These are phyloP conservation scores for Augochlorella aurata DNA, from an alignment of 2,888 invertebrate genomes.

Conservation along the genomic window DNA sequence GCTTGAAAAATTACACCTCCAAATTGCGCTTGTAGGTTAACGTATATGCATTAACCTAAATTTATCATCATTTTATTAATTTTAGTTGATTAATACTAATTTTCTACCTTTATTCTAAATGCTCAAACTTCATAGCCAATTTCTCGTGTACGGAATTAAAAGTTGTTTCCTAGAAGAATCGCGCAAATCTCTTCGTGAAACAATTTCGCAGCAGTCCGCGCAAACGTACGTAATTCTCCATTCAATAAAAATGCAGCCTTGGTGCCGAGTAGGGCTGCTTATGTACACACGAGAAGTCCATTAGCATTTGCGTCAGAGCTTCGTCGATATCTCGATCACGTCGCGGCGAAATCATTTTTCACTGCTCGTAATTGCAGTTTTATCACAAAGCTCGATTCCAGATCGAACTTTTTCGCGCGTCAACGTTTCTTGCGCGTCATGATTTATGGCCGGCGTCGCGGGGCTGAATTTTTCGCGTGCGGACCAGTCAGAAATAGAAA, in stretches of 20 bases:
- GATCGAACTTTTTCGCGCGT: constrained; percentile 20
- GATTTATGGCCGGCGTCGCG: constrained; percentile 4
- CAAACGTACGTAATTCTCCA: too few relatives aligned
- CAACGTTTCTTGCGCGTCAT: constrained; percentile 11
- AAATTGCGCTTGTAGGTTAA: too few relatives aligned
- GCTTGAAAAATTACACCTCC: too few relatives aligned
- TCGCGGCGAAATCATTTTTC: constrained; percentile 38
- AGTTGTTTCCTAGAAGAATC: neutral
- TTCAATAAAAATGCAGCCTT: neutral
- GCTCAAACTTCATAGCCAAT: too few relatives aligned
- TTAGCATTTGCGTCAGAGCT: constrained; percentile 28
- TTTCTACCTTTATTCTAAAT: too few relatives aligned
- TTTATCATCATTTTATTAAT: too few relatives aligned
- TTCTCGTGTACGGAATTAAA: neutral
- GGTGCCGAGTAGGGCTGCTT: neutral
- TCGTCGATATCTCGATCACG: neutral
- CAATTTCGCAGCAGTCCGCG: neutral
- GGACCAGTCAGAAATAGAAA: neutral
- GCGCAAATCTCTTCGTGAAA: neutral
- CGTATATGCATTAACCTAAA: too few relatives aligned
- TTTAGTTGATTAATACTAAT: too few relatives aligned
- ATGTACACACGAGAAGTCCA: constrained; percentile 21
- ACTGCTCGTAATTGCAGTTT: constrained; percentile 42
- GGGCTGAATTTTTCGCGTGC: neutral
- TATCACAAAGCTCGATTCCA: constrained; percentile 34